phyloP scores from a whole-genome alignment of 2,113 vertebrate species.

The Oryctolagus cuniculus region mOryCun1.1 NC_091436.1:11838501-11839000 shows the following conservation, averaged over 20 bases:
- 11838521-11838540: not conserved
- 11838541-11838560: not conserved
- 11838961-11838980: constrained; percentile 1
- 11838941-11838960: not conserved
- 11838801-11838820: not conserved
- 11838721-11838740: not conserved
- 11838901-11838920: constrained; percentile 41
- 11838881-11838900: not conserved
- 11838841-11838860: not conserved
- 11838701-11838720: not conserved
- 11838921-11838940: constrained; percentile 23
- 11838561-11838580: not conserved
- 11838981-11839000: constrained; percentile 25
- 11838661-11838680: not conserved
- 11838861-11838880: not conserved
- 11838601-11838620: constrained; percentile 25
- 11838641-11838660: constrained; percentile 19
- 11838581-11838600: not conserved
- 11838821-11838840: not conserved
- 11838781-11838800: not conserved
- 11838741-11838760: not conserved
- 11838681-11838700: constrained; percentile 37
- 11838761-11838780: not conserved
- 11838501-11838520: not conserved
- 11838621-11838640: not conserved